Conservation (phyloP, 2,888 invertebrate genomes). For the Eilema griseolum region DNA sequence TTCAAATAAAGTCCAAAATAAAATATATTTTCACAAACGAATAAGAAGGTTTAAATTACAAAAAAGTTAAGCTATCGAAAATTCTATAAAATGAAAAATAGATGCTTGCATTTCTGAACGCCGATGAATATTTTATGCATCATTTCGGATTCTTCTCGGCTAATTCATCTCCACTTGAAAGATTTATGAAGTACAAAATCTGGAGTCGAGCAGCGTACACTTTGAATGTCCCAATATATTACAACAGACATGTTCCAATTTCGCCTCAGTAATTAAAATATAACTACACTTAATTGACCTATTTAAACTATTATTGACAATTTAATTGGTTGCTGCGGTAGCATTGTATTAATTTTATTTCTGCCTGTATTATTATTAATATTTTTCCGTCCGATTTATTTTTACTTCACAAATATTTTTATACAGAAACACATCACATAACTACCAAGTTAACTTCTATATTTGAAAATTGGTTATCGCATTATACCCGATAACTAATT, state of each 20-base stretch:
- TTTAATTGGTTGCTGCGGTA: background rate
- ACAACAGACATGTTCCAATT: conserved; percentile 60
- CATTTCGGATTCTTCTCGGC: conserved; percentile 78
- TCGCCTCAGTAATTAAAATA: conserved; percentile 55
- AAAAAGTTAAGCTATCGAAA: conserved; percentile 37
- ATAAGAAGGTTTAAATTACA: conserved; percentile 31
- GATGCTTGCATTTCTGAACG: conserved; percentile 79
- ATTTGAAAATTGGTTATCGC: background rate
- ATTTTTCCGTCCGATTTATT: no score
- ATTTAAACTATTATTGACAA: background rate
- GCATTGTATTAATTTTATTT: background rate
- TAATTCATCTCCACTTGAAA: conserved; percentile 82
- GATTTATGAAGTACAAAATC: conserved; percentile 82
- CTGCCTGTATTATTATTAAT: no score
- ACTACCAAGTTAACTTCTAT: background rate
- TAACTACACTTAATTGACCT: background rate
- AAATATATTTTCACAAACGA: background rate
- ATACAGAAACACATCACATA: background rate
- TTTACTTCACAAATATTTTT: no score
- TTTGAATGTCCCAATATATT: conserved; percentile 69
- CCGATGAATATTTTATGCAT: conserved; percentile 83
- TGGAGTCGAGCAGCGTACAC: conserved; percentile 69
- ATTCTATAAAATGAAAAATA: conserved; percentile 71
- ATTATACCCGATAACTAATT: background rate
- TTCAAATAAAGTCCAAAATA: background rate